Conservation (phyloP, 92 coral and sea anemone genomes). For the Galaxea fascicularis region DNA sequence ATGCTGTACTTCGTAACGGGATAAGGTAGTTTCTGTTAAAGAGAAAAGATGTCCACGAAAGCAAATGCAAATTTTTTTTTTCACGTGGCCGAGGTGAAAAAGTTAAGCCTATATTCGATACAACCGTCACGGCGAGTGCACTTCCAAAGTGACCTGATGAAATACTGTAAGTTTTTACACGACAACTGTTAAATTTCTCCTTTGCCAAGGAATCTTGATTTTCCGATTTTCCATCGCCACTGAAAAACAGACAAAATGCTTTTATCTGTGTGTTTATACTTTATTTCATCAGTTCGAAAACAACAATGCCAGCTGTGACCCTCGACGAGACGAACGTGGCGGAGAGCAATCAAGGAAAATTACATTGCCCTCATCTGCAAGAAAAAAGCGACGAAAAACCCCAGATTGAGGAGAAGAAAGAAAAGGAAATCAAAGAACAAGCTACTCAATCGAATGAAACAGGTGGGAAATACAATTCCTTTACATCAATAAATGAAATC, state of each 20-base stretch:
- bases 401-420: constrained; percentile 37
- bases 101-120: constrained; percentile 12
- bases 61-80: constrained; percentile 41
- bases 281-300: constrained; percentile 18
- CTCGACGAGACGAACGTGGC: constrained; percentile 27
- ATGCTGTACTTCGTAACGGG: neutral
- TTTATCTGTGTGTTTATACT: constrained; percentile 4
- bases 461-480: constrained; percentile 22
- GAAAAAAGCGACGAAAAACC: constrained; percentile 29
- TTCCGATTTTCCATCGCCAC: neutral
- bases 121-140: constrained; percentile 32
- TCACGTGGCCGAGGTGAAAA: constrained; percentile 38
- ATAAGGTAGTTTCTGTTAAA: neutral
- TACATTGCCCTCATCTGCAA: constrained; percentile 40
- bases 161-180: neutral
- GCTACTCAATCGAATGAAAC: constrained; percentile 46
- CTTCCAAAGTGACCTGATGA: constrained; percentile 14
- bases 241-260: neutral
- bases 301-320: constrained; percentile 49
- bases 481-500: constrained; percentile 22
- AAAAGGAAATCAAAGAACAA: constrained; percentile 49
- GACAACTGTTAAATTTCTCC: neutral
- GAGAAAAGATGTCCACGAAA: constrained; percentile 19
- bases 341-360: constrained; percentile 31
- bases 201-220: neutral